Percentiles rank a stretch among this genome's conserved stretches.
These are phyloP conservation scores for Eurosta solidaginis DNA, from an alignment of 1,140 invertebrate genomes.

Conservation along the genomic window DNA sequence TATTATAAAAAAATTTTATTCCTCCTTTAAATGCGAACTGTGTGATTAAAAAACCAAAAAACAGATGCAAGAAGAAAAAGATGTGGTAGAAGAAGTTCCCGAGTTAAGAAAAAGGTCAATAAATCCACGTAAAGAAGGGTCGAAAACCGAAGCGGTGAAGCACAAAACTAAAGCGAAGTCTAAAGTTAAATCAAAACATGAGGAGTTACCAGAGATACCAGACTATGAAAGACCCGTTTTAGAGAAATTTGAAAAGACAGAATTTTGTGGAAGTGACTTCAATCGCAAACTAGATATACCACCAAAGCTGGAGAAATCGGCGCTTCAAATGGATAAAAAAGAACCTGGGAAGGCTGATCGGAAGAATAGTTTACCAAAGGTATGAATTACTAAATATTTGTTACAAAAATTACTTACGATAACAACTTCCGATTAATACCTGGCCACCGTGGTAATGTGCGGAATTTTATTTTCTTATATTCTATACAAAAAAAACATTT, in stretches of 20 bases:
- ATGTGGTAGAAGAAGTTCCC: conserved; percentile 51
- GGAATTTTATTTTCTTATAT: too few relatives aligned
- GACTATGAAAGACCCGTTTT: conserved; percentile 67
- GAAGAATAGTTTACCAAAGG: conserved; percentile 53
- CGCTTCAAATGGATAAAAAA: conserved; percentile 42
- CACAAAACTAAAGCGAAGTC: conserved; percentile 63
- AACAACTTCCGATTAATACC: too few relatives aligned
- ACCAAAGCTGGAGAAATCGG: conserved; percentile 57
- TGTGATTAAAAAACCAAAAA: background rate
- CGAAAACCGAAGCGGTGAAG: conserved; percentile 53
- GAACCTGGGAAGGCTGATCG: conserved; percentile 36
- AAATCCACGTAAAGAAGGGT: conserved; percentile 46
- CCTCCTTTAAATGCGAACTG: background rate
- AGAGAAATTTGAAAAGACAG: conserved; percentile 65
- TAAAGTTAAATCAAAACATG: conserved; percentile 65
- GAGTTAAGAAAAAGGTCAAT: conserved; percentile 55
- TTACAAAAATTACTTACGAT: background rate
- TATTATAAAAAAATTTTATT: too few relatives aligned
- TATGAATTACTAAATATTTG: too few relatives aligned
- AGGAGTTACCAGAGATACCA: conserved; percentile 74
- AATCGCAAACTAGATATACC: conserved; percentile 50
- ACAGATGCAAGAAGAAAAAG: conserved; percentile 40
- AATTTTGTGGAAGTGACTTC: conserved; percentile 52
- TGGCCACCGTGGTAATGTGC: too few relatives aligned
- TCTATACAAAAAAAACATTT: too few relatives aligned